Base-by-base conservation (phyloP, 2,113 vertebrate species). In the Prionailurus bengalensis region DNA sequence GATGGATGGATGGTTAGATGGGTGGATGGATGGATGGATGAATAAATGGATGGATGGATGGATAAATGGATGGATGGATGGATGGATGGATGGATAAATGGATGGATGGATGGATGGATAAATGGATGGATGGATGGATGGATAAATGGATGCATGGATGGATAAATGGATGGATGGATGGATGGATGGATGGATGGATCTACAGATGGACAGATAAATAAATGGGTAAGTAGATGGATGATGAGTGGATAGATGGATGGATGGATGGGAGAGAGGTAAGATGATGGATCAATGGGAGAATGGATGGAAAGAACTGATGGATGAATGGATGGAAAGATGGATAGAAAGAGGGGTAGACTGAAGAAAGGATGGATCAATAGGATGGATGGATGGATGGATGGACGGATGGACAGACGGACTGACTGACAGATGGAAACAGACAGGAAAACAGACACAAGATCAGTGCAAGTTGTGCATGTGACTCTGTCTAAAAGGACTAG, bases 391-490 rank as follows among this genome's bases (percentile, higher is more conserved):
- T 6, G 21, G 33, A 25, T 1, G 33, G 33, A 25, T 4, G 5
- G 39, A 3, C 1, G 36, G 5, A 19, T 5, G 7, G 63, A 80
- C 2, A 1, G 73, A 78, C 33, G 7, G 63, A 80, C 3, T 1
- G 73, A 76, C 33, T 33, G 95, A 45, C 65, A 86, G 74, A 48
- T 14, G 80, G 65, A 96, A 70, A 88, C 29, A 9, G 16, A n/a
- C 16, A 23, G 29, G 19, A 33, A 48, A 36, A 31, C 12, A 42
- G n/a, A 91, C 73, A 33, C 23, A 27, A 15, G n/a, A 25, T 27
- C 68, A 11, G 25, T 25, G 83, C 29, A 17, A 63, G 36, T 36
- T 17, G 55, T 4, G 4, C 19, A 2, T 0, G 53, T 39, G 66
- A 25, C 1, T 48, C 45, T 5, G 3, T 58, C 13, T 1, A 14